Percentiles rank a stretch among this genome's conserved stretches.
Conservation (phyloP, 2,888 invertebrate species). For the Diloba caeruleocephala region DNA sequence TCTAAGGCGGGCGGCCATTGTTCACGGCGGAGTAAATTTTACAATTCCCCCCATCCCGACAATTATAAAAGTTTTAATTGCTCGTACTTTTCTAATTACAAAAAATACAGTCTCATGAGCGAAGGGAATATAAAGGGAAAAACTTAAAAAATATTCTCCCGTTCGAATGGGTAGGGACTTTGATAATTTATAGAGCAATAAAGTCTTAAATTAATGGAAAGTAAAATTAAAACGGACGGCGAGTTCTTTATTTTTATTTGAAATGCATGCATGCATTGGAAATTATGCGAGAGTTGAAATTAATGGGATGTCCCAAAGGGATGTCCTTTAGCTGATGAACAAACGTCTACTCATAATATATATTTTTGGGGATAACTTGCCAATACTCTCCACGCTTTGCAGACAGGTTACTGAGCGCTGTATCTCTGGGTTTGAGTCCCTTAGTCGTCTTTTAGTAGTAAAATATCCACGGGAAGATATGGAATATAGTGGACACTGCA, state of each 20-base stretch:
- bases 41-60: slow-evolving; percentile 80
- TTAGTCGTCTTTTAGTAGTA: no score
- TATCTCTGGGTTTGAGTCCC: no score
- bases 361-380: no score
- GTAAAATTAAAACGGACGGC: slow-evolving; percentile 39
- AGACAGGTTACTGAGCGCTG: no score
- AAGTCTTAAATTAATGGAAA: slow-evolving; percentile 53
- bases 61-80: slow-evolving; percentile 89
- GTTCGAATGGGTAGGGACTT: slow-evolving; percentile 60
- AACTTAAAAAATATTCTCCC: slow-evolving; percentile 55
- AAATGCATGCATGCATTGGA: slow-evolving; percentile 39
- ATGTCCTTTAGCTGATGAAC: no score
- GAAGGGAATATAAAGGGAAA: slow-evolving; percentile 70
- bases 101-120: slow-evolving; percentile 84
- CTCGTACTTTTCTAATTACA: slow-evolving; percentile 87
- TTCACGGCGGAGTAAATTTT: slow-evolving; percentile 84
- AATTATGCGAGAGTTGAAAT: slow-evolving; percentile 29
- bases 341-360: no score
- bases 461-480: no score
- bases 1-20: slow-evolving; percentile 81
- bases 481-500: no score
- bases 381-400: no score
- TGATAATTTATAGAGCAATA: slow-evolving; percentile 62
- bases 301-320: no score
- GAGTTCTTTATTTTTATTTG: slow-evolving; percentile 28